Percentiles rank a stretch among this genome's conserved stretches.
Evolutionary conservation across 2,888 invertebrate species (phyloP).

Genomic region (Anodontia alba): DNA sequence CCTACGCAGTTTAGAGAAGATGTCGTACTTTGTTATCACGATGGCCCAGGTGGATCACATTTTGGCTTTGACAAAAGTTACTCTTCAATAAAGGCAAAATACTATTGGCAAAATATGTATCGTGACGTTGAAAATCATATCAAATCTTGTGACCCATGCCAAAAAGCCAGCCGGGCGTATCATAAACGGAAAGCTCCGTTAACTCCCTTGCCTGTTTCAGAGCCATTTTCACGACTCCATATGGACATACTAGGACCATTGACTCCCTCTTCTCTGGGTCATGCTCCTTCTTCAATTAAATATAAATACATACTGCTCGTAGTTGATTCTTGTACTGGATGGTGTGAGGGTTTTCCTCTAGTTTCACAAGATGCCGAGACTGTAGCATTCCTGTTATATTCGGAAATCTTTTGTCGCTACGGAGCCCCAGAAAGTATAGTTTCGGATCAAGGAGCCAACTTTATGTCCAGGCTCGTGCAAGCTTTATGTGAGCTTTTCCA

Average conservation of each 20-base stretch:
- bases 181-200: slow-evolving; percentile 30
- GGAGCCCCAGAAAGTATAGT: slow-evolving; percentile 33
- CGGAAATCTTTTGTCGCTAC: slow-evolving; percentile 37
- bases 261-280: neutral
- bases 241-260: slow-evolving; percentile 43
- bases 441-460: slow-evolving; percentile 31
- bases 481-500: slow-evolving; percentile 43
- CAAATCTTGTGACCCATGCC: slow-evolving; percentile 31
- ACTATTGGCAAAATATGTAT: slow-evolving; percentile 40
- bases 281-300: neutral
- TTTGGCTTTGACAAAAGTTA: slow-evolving; percentile 31
- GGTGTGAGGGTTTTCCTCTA: slow-evolving; percentile 40
- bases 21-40: slow-evolving; percentile 42
- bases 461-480: slow-evolving; percentile 30
- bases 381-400: slow-evolving; percentile 21
- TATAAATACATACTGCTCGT: slow-evolving; percentile 36
- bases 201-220: slow-evolving; percentile 23
- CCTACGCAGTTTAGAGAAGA: slow-evolving; percentile 33
- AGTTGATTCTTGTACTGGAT: slow-evolving; percentile 28
- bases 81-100: slow-evolving; percentile 23
- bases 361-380: slow-evolving; percentile 31
- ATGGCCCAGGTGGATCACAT: slow-evolving; percentile 36
- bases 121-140: slow-evolving; percentile 34
- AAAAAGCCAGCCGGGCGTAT: slow-evolving; percentile 21
- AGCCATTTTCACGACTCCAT: too few species aligned